Base-by-base conservation (phyloP, 2,888 invertebrate species). In the Dolomedes plantarius region DNA sequence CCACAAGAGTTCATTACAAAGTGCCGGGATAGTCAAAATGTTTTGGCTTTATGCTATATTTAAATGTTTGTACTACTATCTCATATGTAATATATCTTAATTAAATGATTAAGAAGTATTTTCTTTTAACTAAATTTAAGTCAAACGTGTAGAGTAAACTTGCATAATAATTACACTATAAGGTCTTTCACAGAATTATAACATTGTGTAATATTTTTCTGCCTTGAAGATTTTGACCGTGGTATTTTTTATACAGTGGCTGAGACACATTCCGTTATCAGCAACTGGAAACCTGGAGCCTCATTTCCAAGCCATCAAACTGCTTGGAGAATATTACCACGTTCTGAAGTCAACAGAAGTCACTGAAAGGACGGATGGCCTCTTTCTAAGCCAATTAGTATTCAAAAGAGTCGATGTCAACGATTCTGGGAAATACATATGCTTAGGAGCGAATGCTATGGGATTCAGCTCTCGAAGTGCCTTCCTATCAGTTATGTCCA, bases 401-500 rank as follows among this genome's bases (percentile, higher is more conserved):
- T 91, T 93, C 41, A 89, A 90, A 62, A 89, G 90, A 76, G 92
- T 91, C 56, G 89, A 89, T 23, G 89, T 90, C 41, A 82, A 89
- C 1, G 91, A 92, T 88, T 90, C 91, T 13, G 93, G 92, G 41
- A 91, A 91, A 90, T 93, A 93, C 89, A 91, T 92, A 79, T 93
- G 93, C 89, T 91, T 92, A 19, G 92, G 92, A 1, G 92, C 92
- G 62, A 92, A 92, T 89, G 90, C 90, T 16, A 91, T 91, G 89
- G 92, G 92, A 16, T 92, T 91, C 89, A 92, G 91, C 75, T 91
- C 91, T 88, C 90, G 91, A 77, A 90, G 91, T 74, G 92, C 92
- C 65, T 91, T 91, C 89, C 90, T 92, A 27, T 90, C 90, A 28
- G 91, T 92, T 23, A 87, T 90, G 27, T 89, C 90, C 19, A 78